Base-by-base conservation (phyloP, 2,113 vertebrate genomes). In the Chrysochloris asiatica region DNA sequence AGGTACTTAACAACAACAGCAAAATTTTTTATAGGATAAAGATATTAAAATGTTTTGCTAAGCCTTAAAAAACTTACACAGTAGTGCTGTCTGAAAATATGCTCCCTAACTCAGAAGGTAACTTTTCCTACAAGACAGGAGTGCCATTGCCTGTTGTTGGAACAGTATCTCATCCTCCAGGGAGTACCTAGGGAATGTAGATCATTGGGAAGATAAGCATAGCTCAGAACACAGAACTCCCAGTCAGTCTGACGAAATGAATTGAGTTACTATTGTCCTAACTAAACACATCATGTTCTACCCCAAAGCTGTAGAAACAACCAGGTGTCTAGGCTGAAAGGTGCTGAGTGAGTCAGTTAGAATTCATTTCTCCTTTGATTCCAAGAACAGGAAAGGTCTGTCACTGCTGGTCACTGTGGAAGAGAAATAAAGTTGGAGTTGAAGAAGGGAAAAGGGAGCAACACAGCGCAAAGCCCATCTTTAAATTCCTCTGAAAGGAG, bases 401-500 rank as follows among this genome's bases (percentile, higher is more conserved):
- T 80, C 79, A 86, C n/a, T 86, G 36, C 36, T 79, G 26, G 82
- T 82, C 88, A 36, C 61, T 61, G 73, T 56, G 73, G 52, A 79
- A 88, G 56, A 76, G 75, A 92, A 91, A 73, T 26, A 92, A 14
- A 48, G 92, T n/a, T 73, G 88, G 63, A 50, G 36, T 52, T 67
- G 54, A 93, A 82, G 75, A 79, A 75, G 22, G 19, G 72, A 75
- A 89, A 80, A 86, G 28, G 30, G 76, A 33, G 22, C 36, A 50
- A 63, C 6, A 43, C 7, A 86, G 61, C 59, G 38, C 45, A 91
- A 76, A 76, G 47, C 78, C 91, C 75, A 81, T 92, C 90, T 83
- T 93, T 83, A 93, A 85, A 95, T 94, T 93, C 88, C 84, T 94
- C 71, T 81, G 52, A 80, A 87, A 89, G 89, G 78, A 95, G 93